phyloP scores from a whole-genome alignment of 1,140 invertebrate genomes.

The Brachionus angularis region DNA sequence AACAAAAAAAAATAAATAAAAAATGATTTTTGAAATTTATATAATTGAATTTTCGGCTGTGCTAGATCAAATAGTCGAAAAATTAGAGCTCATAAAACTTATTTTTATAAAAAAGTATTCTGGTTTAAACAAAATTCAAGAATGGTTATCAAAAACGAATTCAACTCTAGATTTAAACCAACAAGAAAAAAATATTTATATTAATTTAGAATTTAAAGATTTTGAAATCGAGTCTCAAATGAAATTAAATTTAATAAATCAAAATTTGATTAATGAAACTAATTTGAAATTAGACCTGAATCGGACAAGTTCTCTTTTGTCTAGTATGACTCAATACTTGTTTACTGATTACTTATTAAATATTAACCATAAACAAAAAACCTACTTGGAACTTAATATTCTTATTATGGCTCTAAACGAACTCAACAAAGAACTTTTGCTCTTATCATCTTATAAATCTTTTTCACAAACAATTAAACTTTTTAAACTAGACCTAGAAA shows the following conservation, averaged over 20 bases:
- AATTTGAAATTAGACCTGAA: no score
- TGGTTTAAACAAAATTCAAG: background rate
- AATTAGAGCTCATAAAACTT: background rate
- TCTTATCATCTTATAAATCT: background rate
- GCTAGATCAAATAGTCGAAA: background rate
- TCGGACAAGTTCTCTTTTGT: no score
- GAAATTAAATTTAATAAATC: no score
- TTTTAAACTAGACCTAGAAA: background rate
- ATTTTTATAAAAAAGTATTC: conserved; percentile 8
- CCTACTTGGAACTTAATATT: background rate
- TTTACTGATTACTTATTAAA: background rate
- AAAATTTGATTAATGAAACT: no score
- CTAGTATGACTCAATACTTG: no score
- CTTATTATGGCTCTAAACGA: background rate
- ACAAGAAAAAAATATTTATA: no score
- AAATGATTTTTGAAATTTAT: background rate
- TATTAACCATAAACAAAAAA: conserved; percentile 4
- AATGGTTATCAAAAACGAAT: background rate
- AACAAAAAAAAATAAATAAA: conserved; percentile 2
- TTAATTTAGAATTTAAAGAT: no score
- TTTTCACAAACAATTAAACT: background rate
- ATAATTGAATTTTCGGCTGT: background rate
- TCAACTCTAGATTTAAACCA: no score
- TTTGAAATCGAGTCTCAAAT: no score
- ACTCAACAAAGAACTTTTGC: background rate